These are phyloP conservation scores for Suricata suricatta DNA, from an alignment of 2,113 vertebrate species.

Conservation along the genomic window DNA sequence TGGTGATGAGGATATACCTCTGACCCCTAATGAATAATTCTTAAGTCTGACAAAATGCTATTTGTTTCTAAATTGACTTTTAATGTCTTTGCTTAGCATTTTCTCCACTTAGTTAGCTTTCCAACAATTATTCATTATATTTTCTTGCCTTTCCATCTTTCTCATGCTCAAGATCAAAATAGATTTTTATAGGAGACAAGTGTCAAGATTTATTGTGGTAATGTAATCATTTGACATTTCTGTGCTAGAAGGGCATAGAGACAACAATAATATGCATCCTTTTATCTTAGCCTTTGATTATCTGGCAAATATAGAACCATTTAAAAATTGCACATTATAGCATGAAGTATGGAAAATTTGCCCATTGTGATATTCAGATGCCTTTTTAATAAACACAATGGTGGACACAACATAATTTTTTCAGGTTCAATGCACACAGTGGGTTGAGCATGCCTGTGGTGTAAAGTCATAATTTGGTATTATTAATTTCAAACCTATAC, in stretches of 20 bases:
- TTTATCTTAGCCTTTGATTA: conserved; percentile 61
- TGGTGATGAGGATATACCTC: conserved; percentile 24
- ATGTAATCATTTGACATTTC: conserved; percentile 34
- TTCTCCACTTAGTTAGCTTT: conserved; percentile 73
- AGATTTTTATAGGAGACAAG: conserved; percentile 52
- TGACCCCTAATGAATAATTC: conserved; percentile 58
- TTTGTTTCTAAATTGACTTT: conserved; percentile 79
- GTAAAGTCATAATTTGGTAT: background rate
- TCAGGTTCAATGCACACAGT: background rate
- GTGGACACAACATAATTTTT: background rate
- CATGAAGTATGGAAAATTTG: background rate
- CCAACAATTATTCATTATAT: conserved; percentile 66
- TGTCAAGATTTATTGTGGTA: conserved; percentile 56
- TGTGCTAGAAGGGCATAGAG: background rate
- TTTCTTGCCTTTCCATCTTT: conserved; percentile 44
- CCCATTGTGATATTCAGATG: background rate
- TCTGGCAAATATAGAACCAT: background rate
- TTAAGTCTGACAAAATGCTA: conserved; percentile 70
- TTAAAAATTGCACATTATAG: conserved; percentile 7
- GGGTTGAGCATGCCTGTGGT: background rate
- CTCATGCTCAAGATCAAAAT: conserved; percentile 63
- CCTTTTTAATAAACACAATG: background rate
- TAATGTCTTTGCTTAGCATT: conserved; percentile 75
- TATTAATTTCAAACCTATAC: background rate
- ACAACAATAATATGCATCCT: conserved; percentile 24